Base-by-base conservation (phyloP, 92 coral and sea anemone genomes). In the Micromussa lordhowensis region DNA sequence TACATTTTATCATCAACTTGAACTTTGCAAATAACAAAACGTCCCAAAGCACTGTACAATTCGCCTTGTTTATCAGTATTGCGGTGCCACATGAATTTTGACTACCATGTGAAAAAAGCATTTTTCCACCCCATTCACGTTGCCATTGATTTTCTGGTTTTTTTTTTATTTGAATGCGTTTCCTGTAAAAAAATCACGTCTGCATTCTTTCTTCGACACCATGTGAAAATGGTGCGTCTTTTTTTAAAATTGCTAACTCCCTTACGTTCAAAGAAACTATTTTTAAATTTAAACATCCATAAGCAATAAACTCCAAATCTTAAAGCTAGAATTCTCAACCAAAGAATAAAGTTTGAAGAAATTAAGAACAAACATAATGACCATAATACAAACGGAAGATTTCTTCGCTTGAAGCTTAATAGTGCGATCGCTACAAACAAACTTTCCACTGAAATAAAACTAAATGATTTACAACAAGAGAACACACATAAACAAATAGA, bases 381-480 rank as follows among this genome's bases (percentile, higher is more conserved):
- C n/a, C n/a, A n/a, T n/a, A n/a, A n/a, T n/a, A n/a, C n/a, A n/a
- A n/a, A n/a, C n/a, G n/a, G n/a, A n/a, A n/a, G n/a, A n/a, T n/a
- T n/a, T n/a, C n/a, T n/a, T n/a, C n/a, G n/a, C n/a, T n/a, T n/a
- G n/a, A n/a, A n/a, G n/a, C n/a, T n/a, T n/a, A n/a, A n/a, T n/a
- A n/a, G 82, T 78, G 82, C n/a, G 82, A 51, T 22, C 51, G 17
- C 35, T 78, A 49, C 82, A 78, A 78, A 53, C 82, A 78, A 51
- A 48, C 82, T n/a, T 78, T 40, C 82, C 82, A 49, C 82, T 78
- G 66, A 78, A 78, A 49, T 49, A 78, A 78, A n/a, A 78, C 82
- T 0, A 66, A 28, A 11, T 49, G 51, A 49, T 51, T 21, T 18
- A 35, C 78, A 78, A 78, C 38, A 54, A 78, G 6, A 53, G n/a